Conservation (phyloP, 1,140 invertebrate species). For the Forficula auricularia region DNA sequence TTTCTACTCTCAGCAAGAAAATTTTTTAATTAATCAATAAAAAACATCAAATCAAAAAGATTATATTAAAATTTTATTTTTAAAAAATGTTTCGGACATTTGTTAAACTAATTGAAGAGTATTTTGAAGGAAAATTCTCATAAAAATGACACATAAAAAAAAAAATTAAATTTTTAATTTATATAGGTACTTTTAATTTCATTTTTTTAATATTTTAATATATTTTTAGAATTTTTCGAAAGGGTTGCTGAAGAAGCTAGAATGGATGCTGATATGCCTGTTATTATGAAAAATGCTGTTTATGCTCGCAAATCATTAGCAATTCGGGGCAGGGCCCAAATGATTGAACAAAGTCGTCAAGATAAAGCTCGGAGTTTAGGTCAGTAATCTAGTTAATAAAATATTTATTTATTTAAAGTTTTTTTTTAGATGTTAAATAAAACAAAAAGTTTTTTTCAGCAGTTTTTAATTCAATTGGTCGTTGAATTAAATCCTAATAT, state of each 20-base stretch:
- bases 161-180: too few species aligned
- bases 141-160: background rate
- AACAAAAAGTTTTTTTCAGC: too few species aligned
- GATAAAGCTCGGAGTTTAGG: slow-evolving; percentile 10
- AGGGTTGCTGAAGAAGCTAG: slow-evolving; percentile 10
- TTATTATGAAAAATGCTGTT: slow-evolving; percentile 12
- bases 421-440: background rate
- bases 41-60: too few species aligned
- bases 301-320: slow-evolving; percentile 10
- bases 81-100: too few species aligned
- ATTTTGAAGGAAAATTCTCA: too few species aligned
- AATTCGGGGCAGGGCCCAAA: slow-evolving; percentile 6
- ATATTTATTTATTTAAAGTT: too few species aligned
- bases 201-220: background rate
- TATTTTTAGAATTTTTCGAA: slow-evolving; percentile 9
- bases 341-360: slow-evolving; percentile 8
- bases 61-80: too few species aligned
- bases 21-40: too few species aligned
- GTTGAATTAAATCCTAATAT: too few species aligned
- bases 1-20: too few species aligned
- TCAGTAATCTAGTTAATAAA: background rate
- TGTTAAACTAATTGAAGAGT: too few species aligned
- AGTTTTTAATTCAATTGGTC: too few species aligned
- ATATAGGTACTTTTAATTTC: background rate
- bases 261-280: slow-evolving; percentile 12